A percentile compares a stretch with the other conserved stretches of the same genome.
Conservation (phyloP, 2,888 invertebrate species). For the Agonum fuliginosum region DNA sequence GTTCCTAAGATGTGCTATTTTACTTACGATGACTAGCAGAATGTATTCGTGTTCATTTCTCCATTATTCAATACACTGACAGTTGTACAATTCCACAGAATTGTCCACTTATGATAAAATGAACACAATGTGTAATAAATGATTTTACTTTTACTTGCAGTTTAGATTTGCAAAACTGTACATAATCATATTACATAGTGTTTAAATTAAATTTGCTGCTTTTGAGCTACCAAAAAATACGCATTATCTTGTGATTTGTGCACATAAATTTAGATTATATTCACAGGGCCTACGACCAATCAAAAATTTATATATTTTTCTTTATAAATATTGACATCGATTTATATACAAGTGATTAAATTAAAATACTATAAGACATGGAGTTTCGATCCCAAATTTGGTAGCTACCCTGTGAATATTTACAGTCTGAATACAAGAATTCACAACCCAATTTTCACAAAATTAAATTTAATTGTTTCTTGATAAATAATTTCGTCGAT, state of each 20-base stretch:
- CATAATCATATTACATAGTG: slow-evolving; percentile 41
- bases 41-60: slow-evolving; percentile 67
- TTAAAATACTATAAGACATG: slow-evolving; percentile 45
- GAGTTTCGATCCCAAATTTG: slow-evolving; percentile 29
- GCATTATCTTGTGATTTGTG: slow-evolving; percentile 37
- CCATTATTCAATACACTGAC: slow-evolving; percentile 51
- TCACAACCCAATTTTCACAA: slow-evolving; percentile 34
- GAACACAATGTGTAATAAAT: slow-evolving; percentile 46
- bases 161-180: slow-evolving; percentile 49
- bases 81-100: slow-evolving; percentile 26
- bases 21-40: slow-evolving; percentile 72
- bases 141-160: slow-evolving; percentile 52
- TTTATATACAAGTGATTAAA: slow-evolving; percentile 32
- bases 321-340: slow-evolving; percentile 34
- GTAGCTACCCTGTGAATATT: slow-evolving; percentile 39
- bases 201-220: slow-evolving; percentile 39
- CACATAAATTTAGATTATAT: slow-evolving; percentile 36
- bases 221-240: slow-evolving; percentile 47
- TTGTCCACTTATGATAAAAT: slow-evolving; percentile 40
- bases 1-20: slow-evolving; percentile 63
- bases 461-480: background rate
- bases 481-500: slow-evolving; percentile 39
- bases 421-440: slow-evolving; percentile 32
- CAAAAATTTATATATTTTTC: slow-evolving; percentile 15
- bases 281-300: slow-evolving; percentile 37